phyloP scores from a whole-genome alignment of 2,113 vertebrate species.

The Eidolon helvum region DNA sequence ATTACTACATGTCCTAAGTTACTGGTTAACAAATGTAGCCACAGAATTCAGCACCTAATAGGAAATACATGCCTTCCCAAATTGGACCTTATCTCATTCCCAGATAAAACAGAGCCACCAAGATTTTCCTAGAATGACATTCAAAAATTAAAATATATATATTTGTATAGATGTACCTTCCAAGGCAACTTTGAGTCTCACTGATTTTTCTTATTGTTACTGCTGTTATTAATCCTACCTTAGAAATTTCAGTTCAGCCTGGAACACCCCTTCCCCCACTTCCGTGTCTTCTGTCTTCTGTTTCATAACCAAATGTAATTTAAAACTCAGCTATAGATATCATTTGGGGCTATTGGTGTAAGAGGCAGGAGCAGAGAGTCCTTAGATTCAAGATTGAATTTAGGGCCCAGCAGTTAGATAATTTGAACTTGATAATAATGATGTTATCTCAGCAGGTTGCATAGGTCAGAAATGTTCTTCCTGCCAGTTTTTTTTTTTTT shows the following conservation, averaged over 20 bases:
- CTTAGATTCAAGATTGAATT: slow-evolving; percentile 47
- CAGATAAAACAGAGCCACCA: neutral
- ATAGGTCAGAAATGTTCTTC: slow-evolving; percentile 38
- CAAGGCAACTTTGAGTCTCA: neutral
- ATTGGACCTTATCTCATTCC: slow-evolving; percentile 28
- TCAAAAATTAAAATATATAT: neutral
- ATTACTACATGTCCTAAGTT: slow-evolving; percentile 42
- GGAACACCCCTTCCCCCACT: neutral
- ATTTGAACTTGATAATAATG: neutral
- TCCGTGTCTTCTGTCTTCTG: neutral
- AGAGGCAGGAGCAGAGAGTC: slow-evolving; percentile 20
- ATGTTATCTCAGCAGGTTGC: slow-evolving; percentile 8
- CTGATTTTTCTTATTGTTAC: neutral
- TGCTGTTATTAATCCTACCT: neutral
- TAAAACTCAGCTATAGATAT: slow-evolving; percentile 11
- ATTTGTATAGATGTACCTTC: neutral
- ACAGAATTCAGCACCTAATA: slow-evolving; percentile 28
- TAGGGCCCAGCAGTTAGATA: neutral
- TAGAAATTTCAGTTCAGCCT: neutral
- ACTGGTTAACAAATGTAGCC: slow-evolving; percentile 56
- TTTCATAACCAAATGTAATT: slow-evolving; percentile 30
- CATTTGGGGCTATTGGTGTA: neutral
- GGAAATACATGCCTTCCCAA: slow-evolving; percentile 33
- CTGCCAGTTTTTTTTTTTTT: neutral
- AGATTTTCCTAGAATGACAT: neutral